Evolutionary conservation across 2,113 vertebrate species (phyloP).

Genomic region (Lagopus muta): DNA sequence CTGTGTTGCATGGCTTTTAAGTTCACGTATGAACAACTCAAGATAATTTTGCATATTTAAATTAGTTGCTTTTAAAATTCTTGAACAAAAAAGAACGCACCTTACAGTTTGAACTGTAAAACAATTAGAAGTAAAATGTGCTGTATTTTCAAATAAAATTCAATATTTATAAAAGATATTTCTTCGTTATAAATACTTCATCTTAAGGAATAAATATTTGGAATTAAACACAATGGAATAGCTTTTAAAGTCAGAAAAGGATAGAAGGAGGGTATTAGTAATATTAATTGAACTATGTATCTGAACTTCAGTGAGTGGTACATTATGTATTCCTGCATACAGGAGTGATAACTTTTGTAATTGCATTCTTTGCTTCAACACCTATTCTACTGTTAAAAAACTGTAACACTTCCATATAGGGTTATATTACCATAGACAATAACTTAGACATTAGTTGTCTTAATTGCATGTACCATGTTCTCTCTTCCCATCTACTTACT

Average conservation of each 20-base stretch:
- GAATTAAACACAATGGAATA: background rate
- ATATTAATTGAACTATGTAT: background rate
- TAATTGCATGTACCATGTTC: background rate
- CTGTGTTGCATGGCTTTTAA: slow-evolving; percentile 90
- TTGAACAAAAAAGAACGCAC: slow-evolving; percentile 79
- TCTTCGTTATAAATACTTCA: background rate
- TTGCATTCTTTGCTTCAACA: background rate
- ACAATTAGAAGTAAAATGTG: slow-evolving; percentile 72
- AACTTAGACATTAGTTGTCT: background rate
- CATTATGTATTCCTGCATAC: background rate
- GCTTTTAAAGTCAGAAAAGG: slow-evolving; percentile 24
- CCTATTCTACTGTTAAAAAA: background rate
- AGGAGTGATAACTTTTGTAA: background rate
- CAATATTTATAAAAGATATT: background rate
- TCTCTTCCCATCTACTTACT: background rate
- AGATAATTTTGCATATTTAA: slow-evolving; percentile 89
- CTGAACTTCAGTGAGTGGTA: background rate
- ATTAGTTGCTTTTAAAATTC: slow-evolving; percentile 84
- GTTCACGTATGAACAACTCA: slow-evolving; percentile 89
- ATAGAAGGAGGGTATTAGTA: background rate
- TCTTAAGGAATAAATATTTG: background rate
- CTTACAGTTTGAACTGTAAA: slow-evolving; percentile 78
- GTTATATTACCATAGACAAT: background rate
- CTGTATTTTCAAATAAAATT: slow-evolving; percentile 49
- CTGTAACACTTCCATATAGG: background rate